A percentile compares a stretch with the other conserved stretches of the same genome.
Evolutionary conservation across 92 coral and sea anemone genomes (phyloP).

Genomic region (Phymanthus crucifer): DNA sequence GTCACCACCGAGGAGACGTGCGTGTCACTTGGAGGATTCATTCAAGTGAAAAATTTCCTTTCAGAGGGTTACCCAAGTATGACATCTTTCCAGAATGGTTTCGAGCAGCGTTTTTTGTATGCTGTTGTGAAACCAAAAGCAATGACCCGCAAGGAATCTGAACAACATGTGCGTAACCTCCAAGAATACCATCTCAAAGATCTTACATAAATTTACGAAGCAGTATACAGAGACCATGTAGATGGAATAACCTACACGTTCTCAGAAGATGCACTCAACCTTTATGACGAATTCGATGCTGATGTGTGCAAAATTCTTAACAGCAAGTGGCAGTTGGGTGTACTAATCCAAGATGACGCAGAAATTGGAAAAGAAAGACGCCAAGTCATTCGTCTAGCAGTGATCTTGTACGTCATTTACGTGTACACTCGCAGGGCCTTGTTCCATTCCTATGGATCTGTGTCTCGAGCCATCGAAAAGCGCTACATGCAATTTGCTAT

Average conservation of each 20-base stretch:
- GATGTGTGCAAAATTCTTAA: slow-evolving; percentile 38
- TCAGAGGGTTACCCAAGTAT: slow-evolving; percentile 45
- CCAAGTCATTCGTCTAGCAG: slow-evolving; percentile 54
- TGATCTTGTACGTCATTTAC: slow-evolving; percentile 51
- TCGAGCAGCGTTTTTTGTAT: slow-evolving; percentile 53
- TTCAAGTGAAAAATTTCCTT: slow-evolving; percentile 55
- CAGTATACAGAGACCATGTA: slow-evolving; percentile 53
- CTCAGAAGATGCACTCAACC: slow-evolving; percentile 44
- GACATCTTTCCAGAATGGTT: slow-evolving; percentile 48
- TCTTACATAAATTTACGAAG: slow-evolving; percentile 51
- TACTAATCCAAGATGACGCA: slow-evolving; percentile 31
- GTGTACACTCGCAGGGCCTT: slow-evolving; percentile 51
- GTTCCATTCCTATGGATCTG: slow-evolving; percentile 50
- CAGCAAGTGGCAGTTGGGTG: slow-evolving; percentile 52
- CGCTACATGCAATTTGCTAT: slow-evolving; percentile 38
- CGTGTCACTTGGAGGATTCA: slow-evolving; percentile 58
- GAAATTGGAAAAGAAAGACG: slow-evolving; percentile 56
- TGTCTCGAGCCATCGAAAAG: neutral
- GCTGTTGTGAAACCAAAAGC: slow-evolving; percentile 55
- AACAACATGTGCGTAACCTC: slow-evolving; percentile 31
- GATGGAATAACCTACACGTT: slow-evolving; percentile 40
- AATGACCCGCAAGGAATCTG: slow-evolving; percentile 50
- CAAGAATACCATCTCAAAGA: slow-evolving; percentile 49
- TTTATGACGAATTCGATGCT: slow-evolving; percentile 44
- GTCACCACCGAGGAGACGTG: slow-evolving; percentile 49